Conservation (phyloP, 2,113 vertebrate species). For the Mobula hypostoma region DNA sequence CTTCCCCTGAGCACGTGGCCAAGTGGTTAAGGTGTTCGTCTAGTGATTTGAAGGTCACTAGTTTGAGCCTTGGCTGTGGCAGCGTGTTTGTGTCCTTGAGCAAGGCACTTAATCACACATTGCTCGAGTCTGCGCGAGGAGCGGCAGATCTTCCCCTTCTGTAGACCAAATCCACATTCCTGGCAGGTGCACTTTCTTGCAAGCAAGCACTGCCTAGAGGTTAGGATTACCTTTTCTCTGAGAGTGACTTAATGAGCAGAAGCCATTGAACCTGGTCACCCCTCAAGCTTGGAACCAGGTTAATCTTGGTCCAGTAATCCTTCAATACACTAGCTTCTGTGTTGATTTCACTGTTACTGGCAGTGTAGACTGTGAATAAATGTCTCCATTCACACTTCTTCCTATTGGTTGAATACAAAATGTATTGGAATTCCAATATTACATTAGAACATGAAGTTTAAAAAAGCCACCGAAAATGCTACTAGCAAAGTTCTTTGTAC, state of each 20-base stretch:
- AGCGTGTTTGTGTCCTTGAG: no score
- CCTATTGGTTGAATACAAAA: conserved; percentile 62
- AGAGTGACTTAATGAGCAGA: neutral
- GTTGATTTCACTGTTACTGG: neutral
- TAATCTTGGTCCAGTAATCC: neutral
- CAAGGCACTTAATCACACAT: no score
- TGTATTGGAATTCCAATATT: conserved; percentile 72
- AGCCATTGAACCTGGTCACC: neutral
- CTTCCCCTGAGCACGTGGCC: neutral
- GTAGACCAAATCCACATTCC: neutral
- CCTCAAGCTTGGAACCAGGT: neutral
- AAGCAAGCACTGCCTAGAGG: neutral
- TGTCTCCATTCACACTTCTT: conserved; percentile 1
- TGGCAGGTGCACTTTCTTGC: neutral
- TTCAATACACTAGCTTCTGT: neutral
- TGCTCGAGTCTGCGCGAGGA: no score
- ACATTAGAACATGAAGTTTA: conserved; percentile 70
- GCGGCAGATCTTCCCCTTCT: neutral
- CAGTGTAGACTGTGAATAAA: neutral
- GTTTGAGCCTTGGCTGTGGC: no score
- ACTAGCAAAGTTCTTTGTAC: conserved; percentile 82
- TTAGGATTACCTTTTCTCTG: neutral
- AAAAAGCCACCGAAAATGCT: conserved; percentile 87
- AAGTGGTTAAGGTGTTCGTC: no score
- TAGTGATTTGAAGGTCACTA: no score